These are phyloP conservation scores for Cerastis leucographa DNA, from an alignment of 2,888 invertebrate species.

Conservation along the genomic window DNA sequence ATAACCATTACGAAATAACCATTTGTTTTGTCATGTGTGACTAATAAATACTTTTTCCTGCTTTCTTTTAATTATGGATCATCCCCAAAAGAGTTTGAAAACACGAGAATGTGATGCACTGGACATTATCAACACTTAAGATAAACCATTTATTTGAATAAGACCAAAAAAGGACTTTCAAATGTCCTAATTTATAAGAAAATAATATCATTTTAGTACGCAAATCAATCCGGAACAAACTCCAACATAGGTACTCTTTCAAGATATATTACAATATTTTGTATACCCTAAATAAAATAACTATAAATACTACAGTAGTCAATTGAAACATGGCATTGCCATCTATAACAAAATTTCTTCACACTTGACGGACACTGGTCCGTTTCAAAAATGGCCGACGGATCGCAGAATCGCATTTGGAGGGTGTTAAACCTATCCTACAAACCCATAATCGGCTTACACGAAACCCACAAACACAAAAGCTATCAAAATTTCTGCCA, in stretches of 20 bases:
- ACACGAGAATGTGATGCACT: not conserved
- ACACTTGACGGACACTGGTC: not conserved
- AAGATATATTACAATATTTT: not conserved
- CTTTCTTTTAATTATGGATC: not conserved
- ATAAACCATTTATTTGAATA: not conserved
- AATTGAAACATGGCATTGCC: not conserved
- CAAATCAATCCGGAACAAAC: not conserved
- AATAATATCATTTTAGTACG: no score
- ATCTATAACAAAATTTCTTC: not conserved
- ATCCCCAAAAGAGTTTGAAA: not conserved
- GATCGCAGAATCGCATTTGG: not conserved
- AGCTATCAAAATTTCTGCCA: not conserved
- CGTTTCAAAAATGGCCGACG: not conserved
- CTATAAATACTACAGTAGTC: not conserved
- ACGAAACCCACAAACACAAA: not conserved
- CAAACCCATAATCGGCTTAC: slow-evolving; percentile 12
- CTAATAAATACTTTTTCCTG: no score
- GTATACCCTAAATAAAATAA: not conserved
- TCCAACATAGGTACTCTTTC: not conserved
- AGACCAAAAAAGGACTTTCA: no score
- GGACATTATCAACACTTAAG: not conserved
- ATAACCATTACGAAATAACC: no score
- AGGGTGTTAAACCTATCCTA: not conserved
- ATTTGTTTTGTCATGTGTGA: no score
- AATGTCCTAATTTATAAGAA: no score